Conservation (phyloP, 23 tunicate genomes). For the Clavelina lepadiformis region DNA sequence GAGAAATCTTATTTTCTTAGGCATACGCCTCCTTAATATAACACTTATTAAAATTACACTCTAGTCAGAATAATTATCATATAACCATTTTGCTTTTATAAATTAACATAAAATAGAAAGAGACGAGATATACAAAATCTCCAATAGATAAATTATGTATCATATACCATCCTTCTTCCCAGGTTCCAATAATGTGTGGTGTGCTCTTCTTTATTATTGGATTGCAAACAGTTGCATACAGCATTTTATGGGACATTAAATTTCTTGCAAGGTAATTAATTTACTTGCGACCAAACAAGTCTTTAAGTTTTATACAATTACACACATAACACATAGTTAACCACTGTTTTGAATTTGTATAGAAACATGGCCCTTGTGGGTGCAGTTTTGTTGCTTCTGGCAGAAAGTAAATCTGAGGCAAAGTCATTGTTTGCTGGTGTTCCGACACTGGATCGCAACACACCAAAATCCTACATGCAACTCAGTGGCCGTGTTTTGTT, state of each 20-base stretch:
- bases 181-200: constrained; percentile 92
- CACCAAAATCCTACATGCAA: constrained; percentile 94
- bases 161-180: too few relatives aligned
- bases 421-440: constrained; percentile 98
- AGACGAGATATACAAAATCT: too few relatives aligned
- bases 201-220: constrained; percentile 90
- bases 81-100: too few relatives aligned
- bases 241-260: constrained; percentile 96
- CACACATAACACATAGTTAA: not conserved
- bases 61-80: too few relatives aligned
- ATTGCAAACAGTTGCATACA: constrained; percentile 94
- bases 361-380: constrained; percentile 98
- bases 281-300: not conserved
- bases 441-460: constrained; percentile 79
- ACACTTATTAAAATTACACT: too few relatives aligned
- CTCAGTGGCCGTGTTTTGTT: constrained; percentile 98
- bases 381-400: constrained; percentile 81
- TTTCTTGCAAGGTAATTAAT: constrained; percentile 79
- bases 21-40: too few relatives aligned
- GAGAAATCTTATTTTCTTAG: too few relatives aligned
- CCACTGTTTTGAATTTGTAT: constrained; percentile 3
- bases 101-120: too few relatives aligned
- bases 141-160: too few relatives aligned
- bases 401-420: constrained; percentile 95
- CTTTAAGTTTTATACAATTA: not conserved